Base-by-base conservation (phyloP, 2,797 vertebrate species). In the Tapirus indicus region DNA sequence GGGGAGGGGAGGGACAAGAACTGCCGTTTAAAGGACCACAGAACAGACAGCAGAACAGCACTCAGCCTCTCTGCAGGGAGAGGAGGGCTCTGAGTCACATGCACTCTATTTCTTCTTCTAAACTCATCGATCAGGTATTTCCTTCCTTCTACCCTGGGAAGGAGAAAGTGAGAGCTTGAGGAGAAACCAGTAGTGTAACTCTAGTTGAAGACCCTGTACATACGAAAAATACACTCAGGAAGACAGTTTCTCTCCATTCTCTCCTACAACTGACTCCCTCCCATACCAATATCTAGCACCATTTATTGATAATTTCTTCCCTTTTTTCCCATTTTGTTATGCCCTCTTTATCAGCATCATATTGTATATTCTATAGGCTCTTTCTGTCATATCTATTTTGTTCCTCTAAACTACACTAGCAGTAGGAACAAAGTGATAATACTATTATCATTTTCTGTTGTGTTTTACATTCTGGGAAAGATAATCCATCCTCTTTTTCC, bases 381-480 rank as follows among this genome's bases (percentile, higher is more conserved):
- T 29, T 89, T 88, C 66, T 69, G 44, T 17, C 25, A 47, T 75
- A 8, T 25, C 29, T 44, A 32, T 64, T 88, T 62, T 80, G 38
- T 91, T 32, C 47, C 27, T 29, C 79, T 83, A 52, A 92, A 71
- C 27, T 66, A 21, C 25, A 41, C 20, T 25, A 78, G 54, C 32
- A 71, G 23, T 16, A 84, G 38, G 80, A 38, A 38, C 38, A 38
- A 38, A 38, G 38, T 38, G 38, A 38, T 38, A 38, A 49, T 23
- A 52, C 82, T 71, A 79, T 29, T 58, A 66, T n/a, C 78, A 17
- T 77, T 71, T 68, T 72, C 80, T 60, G 29, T 12, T 87, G 74
- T 54, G 5, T 84, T 91, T 87, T 88, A 62, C 69, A 88, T 91
- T 88, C 56, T 25, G 41, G 14, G 29, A 83, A 87, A 94, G 56